Conservation (phyloP, 2,797 vertebrate genomes). For the Morus bassanus region DNA sequence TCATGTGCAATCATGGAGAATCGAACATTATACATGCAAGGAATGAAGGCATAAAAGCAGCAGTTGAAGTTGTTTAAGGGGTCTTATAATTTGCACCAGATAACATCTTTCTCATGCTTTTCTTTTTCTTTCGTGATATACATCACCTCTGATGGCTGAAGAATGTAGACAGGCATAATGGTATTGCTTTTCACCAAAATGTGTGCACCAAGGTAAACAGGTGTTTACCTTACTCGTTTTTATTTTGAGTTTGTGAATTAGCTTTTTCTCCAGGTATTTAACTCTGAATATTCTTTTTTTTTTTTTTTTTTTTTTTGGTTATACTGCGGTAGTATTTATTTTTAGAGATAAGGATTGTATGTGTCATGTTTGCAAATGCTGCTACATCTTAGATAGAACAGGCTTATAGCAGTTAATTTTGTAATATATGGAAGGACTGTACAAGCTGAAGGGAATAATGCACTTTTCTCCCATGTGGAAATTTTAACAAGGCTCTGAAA, state of each 20-base stretch:
- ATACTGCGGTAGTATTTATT: constrained; percentile 81
- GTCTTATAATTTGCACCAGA: constrained; percentile 72
- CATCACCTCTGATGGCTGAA: constrained; percentile 89
- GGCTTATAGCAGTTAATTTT: constrained; percentile 72
- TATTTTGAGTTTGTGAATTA: constrained; percentile 74
- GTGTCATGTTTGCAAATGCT: constrained; percentile 78
- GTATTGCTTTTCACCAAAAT: constrained; percentile 81
- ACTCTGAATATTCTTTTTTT: constrained; percentile 36
- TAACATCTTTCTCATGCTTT: constrained; percentile 79
- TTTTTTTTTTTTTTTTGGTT: constrained; percentile 59
- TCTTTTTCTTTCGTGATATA: constrained; percentile 68
- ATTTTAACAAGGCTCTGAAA: constrained; percentile 71
- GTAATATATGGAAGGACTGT: constrained; percentile 76
- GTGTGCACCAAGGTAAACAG: constrained; percentile 73
- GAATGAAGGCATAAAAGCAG: constrained; percentile 65
- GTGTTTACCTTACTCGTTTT: constrained; percentile 79
- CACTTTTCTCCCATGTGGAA: constrained; percentile 75
- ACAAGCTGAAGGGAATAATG: constrained; percentile 72
- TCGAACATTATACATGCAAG: constrained; percentile 53
- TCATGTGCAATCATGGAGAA: constrained; percentile 72
- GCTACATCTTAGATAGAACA: constrained; percentile 70
- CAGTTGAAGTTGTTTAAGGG: constrained; percentile 58
- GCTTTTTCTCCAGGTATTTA: constrained; percentile 72
- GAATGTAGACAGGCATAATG: constrained; percentile 91
- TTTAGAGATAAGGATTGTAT: constrained; percentile 77